Evolutionary conservation across 2,888 invertebrate species (phyloP).

Genomic region (Mythimna impura): DNA sequence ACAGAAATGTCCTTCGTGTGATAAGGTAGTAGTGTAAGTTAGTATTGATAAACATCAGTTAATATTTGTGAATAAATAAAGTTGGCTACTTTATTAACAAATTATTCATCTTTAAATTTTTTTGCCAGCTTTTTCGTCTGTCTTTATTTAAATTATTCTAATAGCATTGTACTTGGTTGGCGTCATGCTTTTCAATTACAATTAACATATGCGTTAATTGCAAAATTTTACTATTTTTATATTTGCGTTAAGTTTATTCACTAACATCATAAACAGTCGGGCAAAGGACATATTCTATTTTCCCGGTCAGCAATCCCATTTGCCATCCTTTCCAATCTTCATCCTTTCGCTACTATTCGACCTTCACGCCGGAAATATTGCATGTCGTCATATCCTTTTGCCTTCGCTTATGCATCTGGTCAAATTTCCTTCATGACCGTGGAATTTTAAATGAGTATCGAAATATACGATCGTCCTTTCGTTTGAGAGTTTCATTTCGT

Average conservation of each 20-base stretch:
- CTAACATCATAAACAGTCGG: slow-evolving; percentile 11
- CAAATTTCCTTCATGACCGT: slow-evolving; percentile 46
- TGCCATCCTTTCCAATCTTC: slow-evolving; percentile 48
- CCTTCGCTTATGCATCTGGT: slow-evolving; percentile 36
- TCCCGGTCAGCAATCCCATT: slow-evolving; percentile 36
- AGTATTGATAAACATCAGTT: slow-evolving; percentile 5
- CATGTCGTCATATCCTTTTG: slow-evolving; percentile 28
- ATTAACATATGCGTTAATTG: too few relatives aligned
- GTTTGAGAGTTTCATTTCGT: slow-evolving; percentile 7
- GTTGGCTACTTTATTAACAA: neutral
- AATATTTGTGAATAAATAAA: slow-evolving; percentile 1
- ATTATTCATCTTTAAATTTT: neutral
- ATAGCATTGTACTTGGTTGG: neutral
- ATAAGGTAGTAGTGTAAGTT: slow-evolving; percentile 28
- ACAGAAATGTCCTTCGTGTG: slow-evolving; percentile 25
- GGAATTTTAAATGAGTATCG: slow-evolving; percentile 41
- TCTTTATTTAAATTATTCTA: neutral
- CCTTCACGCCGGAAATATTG: slow-evolving; percentile 48
- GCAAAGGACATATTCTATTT: slow-evolving; percentile 16
- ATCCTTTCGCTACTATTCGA: slow-evolving; percentile 15
- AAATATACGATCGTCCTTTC: slow-evolving; percentile 9
- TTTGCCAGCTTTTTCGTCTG: neutral
- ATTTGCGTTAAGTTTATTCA: neutral
- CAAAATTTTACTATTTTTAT: too few relatives aligned
- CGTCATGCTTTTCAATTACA: neutral